Evolutionary conservation across 2,888 invertebrate genomes (phyloP), one percentile per base, ranked within the genome.

Genomic region (Drosophila melanosoma): DNA sequence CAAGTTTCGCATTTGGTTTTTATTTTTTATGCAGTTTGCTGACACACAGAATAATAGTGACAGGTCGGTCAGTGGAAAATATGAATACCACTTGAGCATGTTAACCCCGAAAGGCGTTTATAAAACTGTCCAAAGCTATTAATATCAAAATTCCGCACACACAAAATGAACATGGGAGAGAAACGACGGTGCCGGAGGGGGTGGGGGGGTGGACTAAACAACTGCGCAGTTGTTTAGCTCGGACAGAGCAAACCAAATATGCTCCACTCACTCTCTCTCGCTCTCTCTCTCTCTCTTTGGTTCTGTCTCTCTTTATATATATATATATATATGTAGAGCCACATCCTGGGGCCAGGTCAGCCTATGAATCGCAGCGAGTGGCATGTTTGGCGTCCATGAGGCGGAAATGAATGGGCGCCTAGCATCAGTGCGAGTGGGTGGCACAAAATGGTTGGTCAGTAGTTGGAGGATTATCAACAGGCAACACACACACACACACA

Each of bases 71-170:
- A 87, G 87, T 90, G 90, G 87, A 87, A 87, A 87, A 87, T 87
- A 90, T 87, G 87, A 87, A 87, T 87, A 90, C 83, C 87, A 87
- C 90, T 87, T 87, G 87, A 90, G 81, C 89, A 87, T 87, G 87
- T 87, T 87, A 89, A 90, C 87, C 87, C 87, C 90, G 87, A 87
- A 87, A 87, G 90, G 90, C 87, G 90, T 87, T 87, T 87, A 90
- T 90, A 87, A 87, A 90, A 81, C 90, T 87, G 87, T 87, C 90
- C 89, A 90, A 90, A 85, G 89, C 90, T 89, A 90, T 87, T 87
- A 87, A 87, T 87, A 87, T 87, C 87, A 87, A 90, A 90, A 90
- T 89, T 85, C 90, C 71, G 82, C 73, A 85, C 89, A 89, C 74
- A 81, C 64, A 74, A 42, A 58, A 38, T 20, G 53, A 51, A 51